phyloP scores from a whole-genome alignment of 1,140 invertebrate species.

The Cherax destructor region DNA sequence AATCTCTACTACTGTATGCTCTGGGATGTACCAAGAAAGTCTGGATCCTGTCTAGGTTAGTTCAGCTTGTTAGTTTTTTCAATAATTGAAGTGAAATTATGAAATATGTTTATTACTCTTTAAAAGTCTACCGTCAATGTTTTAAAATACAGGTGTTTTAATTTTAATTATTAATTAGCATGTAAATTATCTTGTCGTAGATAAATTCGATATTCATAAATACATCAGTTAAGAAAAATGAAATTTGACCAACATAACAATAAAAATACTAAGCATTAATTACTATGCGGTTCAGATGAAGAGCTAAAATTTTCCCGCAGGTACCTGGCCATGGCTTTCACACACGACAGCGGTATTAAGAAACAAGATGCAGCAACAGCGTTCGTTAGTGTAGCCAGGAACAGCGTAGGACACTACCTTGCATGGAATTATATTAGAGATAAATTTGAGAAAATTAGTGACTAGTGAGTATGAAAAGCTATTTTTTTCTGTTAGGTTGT shows the following conservation, averaged over 20 bases:
- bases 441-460: conserved; percentile 79
- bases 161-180: too few species aligned
- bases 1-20: conserved; percentile 80
- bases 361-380: conserved; percentile 82
- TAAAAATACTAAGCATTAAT: too few species aligned
- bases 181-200: too few species aligned
- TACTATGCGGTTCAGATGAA: too few species aligned
- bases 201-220: too few species aligned
- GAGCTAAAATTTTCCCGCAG: background rate
- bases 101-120: too few species aligned
- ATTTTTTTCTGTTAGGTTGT: background rate
- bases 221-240: too few species aligned
- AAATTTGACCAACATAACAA: too few species aligned
- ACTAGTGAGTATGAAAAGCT: conserved; percentile 37
- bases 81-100: background rate
- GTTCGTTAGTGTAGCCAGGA: conserved; percentile 80
- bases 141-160: too few species aligned
- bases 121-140: too few species aligned
- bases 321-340: conserved; percentile 41
- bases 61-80: background rate
- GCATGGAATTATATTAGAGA: conserved; percentile 85
- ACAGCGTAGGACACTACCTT: conserved; percentile 78
- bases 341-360: conserved; percentile 77
- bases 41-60: conserved; percentile 76
- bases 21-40: conserved; percentile 81